Evolutionary conservation across 2,888 invertebrate genomes (phyloP).

Genomic region (Sarcophaga variegata): DNA sequence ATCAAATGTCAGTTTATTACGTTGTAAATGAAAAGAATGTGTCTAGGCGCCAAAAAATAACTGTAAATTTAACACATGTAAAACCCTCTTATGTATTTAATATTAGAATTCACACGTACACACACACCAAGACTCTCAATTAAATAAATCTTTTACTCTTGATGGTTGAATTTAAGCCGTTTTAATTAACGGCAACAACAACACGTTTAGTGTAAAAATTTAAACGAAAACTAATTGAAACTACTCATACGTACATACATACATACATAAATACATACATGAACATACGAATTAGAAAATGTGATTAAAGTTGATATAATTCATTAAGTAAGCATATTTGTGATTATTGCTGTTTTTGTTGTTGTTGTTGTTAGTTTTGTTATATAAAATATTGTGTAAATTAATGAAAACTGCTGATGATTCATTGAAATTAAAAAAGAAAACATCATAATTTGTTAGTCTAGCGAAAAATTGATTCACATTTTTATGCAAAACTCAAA

Average conservation of each 20-base stretch:
- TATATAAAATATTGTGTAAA: background rate
- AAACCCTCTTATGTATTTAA: background rate
- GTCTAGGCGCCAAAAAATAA: slow-evolving; percentile 52
- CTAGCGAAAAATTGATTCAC: no score
- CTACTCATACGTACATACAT: background rate
- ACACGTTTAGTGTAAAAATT: slow-evolving; percentile 24
- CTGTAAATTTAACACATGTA: background rate
- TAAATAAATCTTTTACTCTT: slow-evolving; percentile 25
- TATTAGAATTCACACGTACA: background rate
- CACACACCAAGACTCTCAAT: slow-evolving; percentile 25
- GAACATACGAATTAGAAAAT: background rate
- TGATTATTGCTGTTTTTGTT: background rate
- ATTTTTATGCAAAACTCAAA: no score
- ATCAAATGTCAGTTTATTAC: slow-evolving; percentile 33
- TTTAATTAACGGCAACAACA: slow-evolving; percentile 47
- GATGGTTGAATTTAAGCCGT: slow-evolving; percentile 12
- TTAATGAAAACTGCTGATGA: no score
- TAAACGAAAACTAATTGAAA: slow-evolving; percentile 39
- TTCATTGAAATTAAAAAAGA: no score
- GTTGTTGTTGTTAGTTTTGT: background rate
- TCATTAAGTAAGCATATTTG: background rate
- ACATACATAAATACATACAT: no score
- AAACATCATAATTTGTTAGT: no score
- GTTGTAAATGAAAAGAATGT: slow-evolving; percentile 53
- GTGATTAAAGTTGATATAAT: slow-evolving; percentile 20